Conservation (phyloP, 1,140 invertebrate species). For the Nomia melanderi region DNA sequence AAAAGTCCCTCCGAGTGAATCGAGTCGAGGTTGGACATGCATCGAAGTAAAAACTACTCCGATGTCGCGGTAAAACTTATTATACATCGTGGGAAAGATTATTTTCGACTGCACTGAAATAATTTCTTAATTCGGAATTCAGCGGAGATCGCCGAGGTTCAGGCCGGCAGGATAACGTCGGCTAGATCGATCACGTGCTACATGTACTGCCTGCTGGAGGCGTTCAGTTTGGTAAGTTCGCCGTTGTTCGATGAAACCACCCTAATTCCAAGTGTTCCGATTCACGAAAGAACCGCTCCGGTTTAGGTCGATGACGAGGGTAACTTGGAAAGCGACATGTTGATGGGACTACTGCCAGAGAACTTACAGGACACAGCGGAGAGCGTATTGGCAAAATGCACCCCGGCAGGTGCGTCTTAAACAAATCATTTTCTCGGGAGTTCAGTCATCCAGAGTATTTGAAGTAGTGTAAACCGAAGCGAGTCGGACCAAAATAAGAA, state of each 20-base stretch:
- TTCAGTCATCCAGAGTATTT: too few species aligned
- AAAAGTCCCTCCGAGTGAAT: too few species aligned
- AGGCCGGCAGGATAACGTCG: slow-evolving; percentile 59
- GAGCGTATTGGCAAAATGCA: slow-evolving; percentile 55
- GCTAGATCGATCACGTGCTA: slow-evolving; percentile 74
- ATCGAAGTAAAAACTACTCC: too few species aligned
- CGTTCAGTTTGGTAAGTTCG: slow-evolving; percentile 72
- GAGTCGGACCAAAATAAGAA: too few species aligned
- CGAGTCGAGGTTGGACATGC: too few species aligned
- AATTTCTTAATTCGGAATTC: not conserved
- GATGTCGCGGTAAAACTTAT: too few species aligned
- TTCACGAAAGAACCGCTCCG: not conserved
- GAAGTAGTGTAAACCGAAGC: too few species aligned
- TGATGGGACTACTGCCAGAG: slow-evolving; percentile 68
- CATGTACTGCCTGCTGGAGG: slow-evolving; percentile 74
- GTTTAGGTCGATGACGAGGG: slow-evolving; percentile 72
- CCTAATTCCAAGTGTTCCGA: too few species aligned
- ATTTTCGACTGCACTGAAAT: not conserved
- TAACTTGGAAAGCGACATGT: slow-evolving; percentile 69
- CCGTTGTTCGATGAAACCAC: not conserved
- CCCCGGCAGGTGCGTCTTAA: slow-evolving; percentile 46
- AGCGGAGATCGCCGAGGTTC: slow-evolving; percentile 73
- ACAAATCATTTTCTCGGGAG: too few species aligned
- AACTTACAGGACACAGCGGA: slow-evolving; percentile 45
- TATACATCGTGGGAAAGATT: too few species aligned